Base-by-base conservation (phyloP, 2,797 vertebrate genomes). In the Bryconaethiops microstoma region DNA sequence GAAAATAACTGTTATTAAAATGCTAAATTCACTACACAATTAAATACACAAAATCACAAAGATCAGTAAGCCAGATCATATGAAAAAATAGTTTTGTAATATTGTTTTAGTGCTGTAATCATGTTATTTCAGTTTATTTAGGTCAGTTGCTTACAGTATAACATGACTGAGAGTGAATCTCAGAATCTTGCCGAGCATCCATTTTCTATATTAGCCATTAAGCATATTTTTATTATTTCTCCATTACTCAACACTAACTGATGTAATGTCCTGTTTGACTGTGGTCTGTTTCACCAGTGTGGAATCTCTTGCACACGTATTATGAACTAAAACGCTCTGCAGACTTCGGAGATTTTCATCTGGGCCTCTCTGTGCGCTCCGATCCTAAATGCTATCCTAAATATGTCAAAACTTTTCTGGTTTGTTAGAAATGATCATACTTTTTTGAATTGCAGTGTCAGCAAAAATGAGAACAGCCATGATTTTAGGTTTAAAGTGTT, bases 241-340 rank as follows among this genome's bases (percentile, higher is more conserved):
- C 40, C 40, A 5, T 68, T 71, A 52, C 48, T 29, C 48, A 54
- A 35, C 69, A 48, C 10, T 45, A 13, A 71, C 23, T 71, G 48
- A 10, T 50, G 21, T 25, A 14, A 70, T 70, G 5, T 70, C 68
- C 68, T 70, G 45, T 52, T 54, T 52, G 48, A 54, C 25, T 54
- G 69, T 19, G 69, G 48, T 71, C 35, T 71, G 19, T 71, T 29
- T 54, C 19, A 52, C 69, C 69, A 19, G 23, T 29, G 45, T 50
- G 69, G 16, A 71, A 64, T 40, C 35, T 64, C 63, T 19, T 64
- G 10, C 63, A 40, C 14, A 17, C 9, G 12, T 4, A 50, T 14
- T 48, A 50, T 48, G 21, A 13, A 16, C n/a, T 70, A 50, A 48
- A 70, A 21, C 45, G 19, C 48, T 67, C 39, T 42, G 39, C 35